These are phyloP conservation scores for Lonchura striata DNA, from an alignment of 2,113 vertebrate genomes.

Conservation along the genomic window DNA sequence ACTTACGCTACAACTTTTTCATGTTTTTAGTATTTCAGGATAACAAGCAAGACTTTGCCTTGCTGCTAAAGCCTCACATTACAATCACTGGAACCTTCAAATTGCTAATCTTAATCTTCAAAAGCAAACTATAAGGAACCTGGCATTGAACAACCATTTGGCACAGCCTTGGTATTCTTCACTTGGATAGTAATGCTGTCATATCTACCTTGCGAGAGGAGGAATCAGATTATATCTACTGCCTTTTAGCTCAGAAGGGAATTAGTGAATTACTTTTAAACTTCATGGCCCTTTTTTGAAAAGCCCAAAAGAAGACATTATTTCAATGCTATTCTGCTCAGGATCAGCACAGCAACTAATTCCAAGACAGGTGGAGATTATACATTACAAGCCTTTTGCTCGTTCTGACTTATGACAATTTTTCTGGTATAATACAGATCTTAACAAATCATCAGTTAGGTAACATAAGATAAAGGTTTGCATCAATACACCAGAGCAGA, in stretches of 20 bases:
- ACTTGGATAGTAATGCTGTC: neutral
- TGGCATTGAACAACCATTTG: neutral
- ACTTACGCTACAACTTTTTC: neutral
- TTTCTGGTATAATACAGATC: neutral
- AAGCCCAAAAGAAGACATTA: neutral
- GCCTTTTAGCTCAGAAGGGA: neutral
- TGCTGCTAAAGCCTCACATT: neutral
- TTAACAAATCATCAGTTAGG: neutral
- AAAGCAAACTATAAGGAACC: neutral
- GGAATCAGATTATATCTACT: neutral
- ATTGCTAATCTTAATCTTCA: neutral
- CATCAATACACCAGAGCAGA: neutral
- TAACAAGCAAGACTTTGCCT: neutral
- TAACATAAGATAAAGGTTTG: neutral
- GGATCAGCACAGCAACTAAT: neutral
- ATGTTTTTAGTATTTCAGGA: neutral
- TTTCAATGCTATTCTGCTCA: neutral
- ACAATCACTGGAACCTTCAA: neutral
- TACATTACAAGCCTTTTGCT: neutral
- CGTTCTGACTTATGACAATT: fast-evolving
- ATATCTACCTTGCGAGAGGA: neutral
- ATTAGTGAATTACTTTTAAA: neutral
- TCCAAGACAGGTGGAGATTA: neutral
- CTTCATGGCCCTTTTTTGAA: neutral
- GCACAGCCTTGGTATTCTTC: neutral